Base-by-base conservation (phyloP, 2,888 invertebrate genomes). In the Teleiodes luculella region DNA sequence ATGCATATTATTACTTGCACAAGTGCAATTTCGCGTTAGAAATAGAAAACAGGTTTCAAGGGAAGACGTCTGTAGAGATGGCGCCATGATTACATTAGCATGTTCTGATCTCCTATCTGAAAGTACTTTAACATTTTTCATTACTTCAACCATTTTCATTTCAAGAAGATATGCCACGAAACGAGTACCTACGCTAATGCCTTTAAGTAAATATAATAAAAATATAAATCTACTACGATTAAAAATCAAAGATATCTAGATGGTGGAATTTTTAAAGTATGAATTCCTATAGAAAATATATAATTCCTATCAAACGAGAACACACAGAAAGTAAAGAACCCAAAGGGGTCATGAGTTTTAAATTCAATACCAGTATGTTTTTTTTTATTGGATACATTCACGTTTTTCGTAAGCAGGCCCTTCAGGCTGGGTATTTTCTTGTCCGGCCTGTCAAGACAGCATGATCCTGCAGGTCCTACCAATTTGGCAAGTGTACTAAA, bases 401-500 rank as follows among this genome's bases (percentile, higher is more conserved):
- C 43, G 43, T 43, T 43, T 43, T 28, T 43, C 43, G 43, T 43
- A n/a, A 13, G 24, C 24, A 28, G 11, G 43, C 43, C 24, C 24
- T 43, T 43, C 28, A 14, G 43, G 43, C 43, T 43, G 13, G 24
- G 7, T 28, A 43, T 43, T 43, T 43, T 43, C 43, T 20, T 28
- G 43, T 43, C 43, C 43, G n/a, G 28, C 24, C 28, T 43, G 43
- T 43, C 43, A 43, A 43, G 43, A 41, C 24, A 43, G 24, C 43
- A 43, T 11, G 43, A 43, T 43, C 43, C 37, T 24, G 24, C 6
- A n/a, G n/a, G 35, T n/a, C 35, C 24, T 43, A 43, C 43, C 18
- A 28, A 24, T 43, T 43, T 43, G 28, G 43, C 43, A 24, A 28
- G 43, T 43, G 33, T 3, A 33, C 43, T 10, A 41, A 43, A 43